phyloP scores from a whole-genome alignment of 2,888 invertebrate species.

The Pimpla rufipes region DNA sequence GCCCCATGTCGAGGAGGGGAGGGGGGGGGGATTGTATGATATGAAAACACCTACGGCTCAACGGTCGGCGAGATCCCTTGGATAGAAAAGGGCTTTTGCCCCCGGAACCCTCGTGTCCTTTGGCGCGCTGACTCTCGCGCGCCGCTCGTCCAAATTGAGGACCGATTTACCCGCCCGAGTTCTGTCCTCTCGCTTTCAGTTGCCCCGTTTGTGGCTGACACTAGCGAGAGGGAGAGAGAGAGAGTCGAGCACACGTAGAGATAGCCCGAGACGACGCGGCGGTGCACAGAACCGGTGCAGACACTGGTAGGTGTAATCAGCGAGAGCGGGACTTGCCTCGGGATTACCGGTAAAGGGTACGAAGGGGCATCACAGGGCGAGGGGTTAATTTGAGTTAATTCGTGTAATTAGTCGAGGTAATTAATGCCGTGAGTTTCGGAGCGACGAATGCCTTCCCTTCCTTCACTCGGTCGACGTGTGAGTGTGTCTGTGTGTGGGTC shows the following conservation, averaged over 20 bases:
- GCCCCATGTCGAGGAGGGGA: no score
- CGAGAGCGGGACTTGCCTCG: conserved; percentile 43
- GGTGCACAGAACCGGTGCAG: conserved; percentile 8
- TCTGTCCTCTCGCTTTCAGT: conserved; percentile 28
- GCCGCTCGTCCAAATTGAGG: conserved; percentile 29
- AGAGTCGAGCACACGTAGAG: neutral
- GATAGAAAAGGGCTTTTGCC: neutral
- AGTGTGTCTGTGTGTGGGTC: no score
- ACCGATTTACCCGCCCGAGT: neutral
- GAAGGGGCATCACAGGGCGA: conserved; percentile 71
- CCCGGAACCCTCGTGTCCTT: conserved; percentile 1
- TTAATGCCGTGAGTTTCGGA: conserved; percentile 78
- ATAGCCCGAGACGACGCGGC: conserved; percentile 8
- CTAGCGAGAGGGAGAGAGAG: neutral
- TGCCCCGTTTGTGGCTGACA: neutral
- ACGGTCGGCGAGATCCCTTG: neutral
- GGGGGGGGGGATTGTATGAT: neutral
- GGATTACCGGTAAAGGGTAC: conserved; percentile 61
- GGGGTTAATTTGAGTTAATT: conserved; percentile 83
- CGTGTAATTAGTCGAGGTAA: conserved; percentile 82
- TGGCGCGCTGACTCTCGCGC: neutral
- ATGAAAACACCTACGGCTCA: conserved; percentile 10
- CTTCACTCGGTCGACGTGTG: neutral
- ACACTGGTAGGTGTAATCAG: conserved; percentile 61
- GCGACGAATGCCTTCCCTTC: conserved; percentile 63